Base-by-base conservation (phyloP, 2,113 vertebrate species). In the Festucalex cinctus region DNA sequence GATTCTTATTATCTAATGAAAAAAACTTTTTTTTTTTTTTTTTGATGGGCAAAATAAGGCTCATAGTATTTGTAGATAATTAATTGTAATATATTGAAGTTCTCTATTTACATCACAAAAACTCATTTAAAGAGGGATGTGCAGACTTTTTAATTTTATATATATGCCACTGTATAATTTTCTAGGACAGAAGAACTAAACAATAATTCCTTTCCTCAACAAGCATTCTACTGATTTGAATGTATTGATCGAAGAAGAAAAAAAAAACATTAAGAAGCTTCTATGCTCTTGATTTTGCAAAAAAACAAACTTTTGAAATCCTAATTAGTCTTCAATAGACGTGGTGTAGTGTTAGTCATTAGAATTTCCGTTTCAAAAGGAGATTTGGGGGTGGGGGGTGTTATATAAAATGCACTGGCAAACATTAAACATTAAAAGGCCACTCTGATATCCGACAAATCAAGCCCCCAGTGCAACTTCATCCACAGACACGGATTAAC, bases 291-390 rank as follows among this genome's bases (percentile, higher is more conserved):
- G 9, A 10, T 22, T 84, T 75, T 82, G 80, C 69, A 84, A 82
- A 86, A n/a, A n/a, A n/a, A n/a, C n/a, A 72, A 84, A 77, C 73
- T 72, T 73, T 82, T 24, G 60, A 63, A 73, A 75, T 66, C 70
- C 70, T 84, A 84, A 91, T 86, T 86, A 87, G 74, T 80, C 87
- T 86, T 84, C 78, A 86, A 88, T 73, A 83, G 76, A 49, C 53
- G 75, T 24, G 60, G 71, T 70, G 67, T 59, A 69, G 72, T 70
- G 68, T 66, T 77, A 84, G 81, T 88, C 89, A 88, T 91, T 92
- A 86, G 76, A 81, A 68, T 91, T 89, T 91, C 83, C 82, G 84
- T 92, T 88, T 91, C 84, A 88, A 90, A 88, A 76, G 82, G 81
- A 90, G 84, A 86, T 82, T 6, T 39, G 37, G 6, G 9, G 37